These are phyloP conservation scores for Heteractis magnifica DNA, from an alignment of 92 coral and sea anemone species.

Conservation along the genomic window DNA sequence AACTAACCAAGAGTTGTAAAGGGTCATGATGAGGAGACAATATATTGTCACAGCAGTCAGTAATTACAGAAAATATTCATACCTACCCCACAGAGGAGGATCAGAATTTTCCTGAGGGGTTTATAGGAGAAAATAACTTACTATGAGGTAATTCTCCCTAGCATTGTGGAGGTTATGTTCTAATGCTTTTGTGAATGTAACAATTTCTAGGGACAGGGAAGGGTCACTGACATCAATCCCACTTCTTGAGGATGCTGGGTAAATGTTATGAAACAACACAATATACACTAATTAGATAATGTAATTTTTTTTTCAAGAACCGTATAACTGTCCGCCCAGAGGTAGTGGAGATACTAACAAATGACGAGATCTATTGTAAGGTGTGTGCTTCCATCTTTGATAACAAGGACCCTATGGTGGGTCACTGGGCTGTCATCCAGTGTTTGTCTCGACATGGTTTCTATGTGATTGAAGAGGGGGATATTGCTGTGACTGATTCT, in stretches of 20 bases:
- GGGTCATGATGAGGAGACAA: too few species aligned
- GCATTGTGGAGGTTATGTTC: too few species aligned
- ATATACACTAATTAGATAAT: background rate
- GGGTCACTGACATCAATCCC: background rate
- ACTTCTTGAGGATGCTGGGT: too few species aligned
- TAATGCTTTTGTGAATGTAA: too few species aligned
- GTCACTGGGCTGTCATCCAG: constrained; percentile 97
- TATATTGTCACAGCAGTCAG: too few species aligned
- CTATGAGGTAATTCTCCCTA: too few species aligned
- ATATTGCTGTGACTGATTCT: constrained; percentile 93
- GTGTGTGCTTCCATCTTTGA: constrained; percentile 78
- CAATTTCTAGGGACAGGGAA: background rate
- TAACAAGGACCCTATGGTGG: constrained; percentile 63
- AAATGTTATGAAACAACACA: too few species aligned
- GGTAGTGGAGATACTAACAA: constrained; percentile 76
- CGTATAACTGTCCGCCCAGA: constrained; percentile 86
- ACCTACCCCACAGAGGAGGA: too few species aligned
- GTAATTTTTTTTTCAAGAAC: constrained; percentile 30
- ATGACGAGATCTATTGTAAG: constrained; percentile 79
- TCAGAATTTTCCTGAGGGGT: too few species aligned
- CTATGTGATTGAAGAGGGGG: constrained; percentile 94
- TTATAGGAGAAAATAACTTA: too few species aligned
- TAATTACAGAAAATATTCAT: too few species aligned
- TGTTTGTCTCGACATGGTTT: constrained; percentile 85
- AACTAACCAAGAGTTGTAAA: too few species aligned